These are phyloP conservation scores for Sus scrofa DNA, from an alignment of 2,113 vertebrate genomes.

Conservation along the genomic window T2T-Sscrofa CM000824.6:142705501-142706000, in stretches of 20 bases:
- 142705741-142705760: constrained; percentile 49
- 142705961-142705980: background rate
- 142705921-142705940: background rate
- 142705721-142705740: constrained; percentile 22
- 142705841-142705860: background rate
- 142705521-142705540: background rate
- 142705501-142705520: constrained; percentile 1
- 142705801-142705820: background rate
- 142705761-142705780: background rate
- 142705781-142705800: background rate
- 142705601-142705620: background rate
- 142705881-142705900: background rate
- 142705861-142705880: background rate
- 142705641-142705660: constrained; percentile 33
- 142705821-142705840: background rate
- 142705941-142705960: background rate
- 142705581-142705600: background rate
- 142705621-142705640: constrained; percentile 27
- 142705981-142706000: background rate
- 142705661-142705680: background rate
- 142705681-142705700: constrained; percentile 37
- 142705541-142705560: background rate
- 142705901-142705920: background rate
- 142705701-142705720: background rate
- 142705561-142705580: background rate